Evolutionary conservation across 2,888 invertebrate genomes (phyloP), one percentile per base, ranked within the genome.

Genomic region (Rotaria socialis): DNA sequence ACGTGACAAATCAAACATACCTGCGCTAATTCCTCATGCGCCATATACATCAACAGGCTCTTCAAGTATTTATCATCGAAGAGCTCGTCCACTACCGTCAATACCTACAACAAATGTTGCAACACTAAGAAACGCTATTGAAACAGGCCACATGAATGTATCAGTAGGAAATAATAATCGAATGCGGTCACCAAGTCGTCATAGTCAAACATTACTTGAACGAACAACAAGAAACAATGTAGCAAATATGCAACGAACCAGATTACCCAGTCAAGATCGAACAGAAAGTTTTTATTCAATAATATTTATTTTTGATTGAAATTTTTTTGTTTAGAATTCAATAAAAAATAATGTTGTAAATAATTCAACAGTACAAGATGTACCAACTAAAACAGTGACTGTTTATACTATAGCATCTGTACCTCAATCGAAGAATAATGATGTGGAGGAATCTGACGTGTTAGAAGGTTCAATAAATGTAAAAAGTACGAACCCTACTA

Each of bases 231-330:
- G 41, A 80, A 7, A 24, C 5, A n/a, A 7, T 47, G 8, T 4
- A 11, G 24, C 11, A 14, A 80, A 22, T 7, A 47, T 7, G 14
- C 35, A 19, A 19, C 47, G 24, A 47, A 80, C 80, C 8, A 24
- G 80, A 47, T 22, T 47, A 14, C n/a, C 80, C 24, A 80, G 80
- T 80, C 80, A 80, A 80, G 80, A 80, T 80, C 43, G 43, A 80
- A 10, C 80, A 80, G 43, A 14, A 19, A 16, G 35, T 67, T 67
- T 22, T 19, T 19, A 35, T 67, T 1, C 35, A 19, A 35, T 27
- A 16, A 19, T 16, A 35, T 35, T 35, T 35, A 1, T 14, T 35
- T 24, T 80, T 80, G 1, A 11, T 47, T 80, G 6, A 5, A 80
- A 24, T 47, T 24, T 80, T 24, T 80, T n/a, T 14, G 16, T 80